phyloP scores from a whole-genome alignment of 1,140 invertebrate species.

The Hypsibius dujardini region DNA sequence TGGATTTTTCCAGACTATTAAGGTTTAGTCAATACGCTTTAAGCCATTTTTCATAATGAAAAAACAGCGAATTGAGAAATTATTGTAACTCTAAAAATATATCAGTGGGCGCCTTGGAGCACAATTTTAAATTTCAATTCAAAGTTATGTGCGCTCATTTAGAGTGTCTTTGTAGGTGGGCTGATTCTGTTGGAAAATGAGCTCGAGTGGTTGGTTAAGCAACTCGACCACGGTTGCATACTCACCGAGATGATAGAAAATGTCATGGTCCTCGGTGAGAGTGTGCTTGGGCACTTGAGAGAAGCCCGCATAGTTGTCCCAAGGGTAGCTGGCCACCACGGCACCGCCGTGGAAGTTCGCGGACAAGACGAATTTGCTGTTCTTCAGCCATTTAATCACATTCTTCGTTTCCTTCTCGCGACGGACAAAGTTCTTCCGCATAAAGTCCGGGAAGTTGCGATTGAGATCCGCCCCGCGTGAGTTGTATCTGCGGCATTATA shows the following conservation, averaged over 20 bases:
- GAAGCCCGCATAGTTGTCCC: slow-evolving; percentile 46
- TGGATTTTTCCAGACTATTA: too few relatives aligned
- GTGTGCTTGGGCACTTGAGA: slow-evolving; percentile 28
- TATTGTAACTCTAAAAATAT: too few relatives aligned
- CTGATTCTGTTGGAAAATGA: too few relatives aligned
- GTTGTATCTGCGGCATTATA: slow-evolving; percentile 48
- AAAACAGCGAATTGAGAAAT: too few relatives aligned
- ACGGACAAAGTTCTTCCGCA: slow-evolving; percentile 23
- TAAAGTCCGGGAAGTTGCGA: slow-evolving; percentile 74
- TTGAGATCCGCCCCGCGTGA: slow-evolving; percentile 69
- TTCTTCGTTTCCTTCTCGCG: slow-evolving; percentile 17
- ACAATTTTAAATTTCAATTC: too few relatives aligned
- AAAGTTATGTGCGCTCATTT: too few relatives aligned
- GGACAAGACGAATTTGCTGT: slow-evolving; percentile 75
- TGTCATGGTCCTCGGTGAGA: slow-evolving; percentile 18
- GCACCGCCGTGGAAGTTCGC: slow-evolving; percentile 78
- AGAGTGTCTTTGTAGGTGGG: too few relatives aligned
- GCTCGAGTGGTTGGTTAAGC: too few relatives aligned
- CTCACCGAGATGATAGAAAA: slow-evolving; percentile 10
- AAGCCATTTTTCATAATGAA: too few relatives aligned
- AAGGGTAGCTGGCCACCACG: slow-evolving; percentile 74
- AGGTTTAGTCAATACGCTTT: too few relatives aligned
- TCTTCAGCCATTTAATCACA: slow-evolving; percentile 53
- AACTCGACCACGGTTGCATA: too few relatives aligned
- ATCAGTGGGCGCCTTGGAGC: too few relatives aligned